A percentile compares a stretch with the other conserved stretches of the same genome.
Conservation (phyloP, 1,140 invertebrate genomes). For the Pemphigus obesinymphae region DNA sequence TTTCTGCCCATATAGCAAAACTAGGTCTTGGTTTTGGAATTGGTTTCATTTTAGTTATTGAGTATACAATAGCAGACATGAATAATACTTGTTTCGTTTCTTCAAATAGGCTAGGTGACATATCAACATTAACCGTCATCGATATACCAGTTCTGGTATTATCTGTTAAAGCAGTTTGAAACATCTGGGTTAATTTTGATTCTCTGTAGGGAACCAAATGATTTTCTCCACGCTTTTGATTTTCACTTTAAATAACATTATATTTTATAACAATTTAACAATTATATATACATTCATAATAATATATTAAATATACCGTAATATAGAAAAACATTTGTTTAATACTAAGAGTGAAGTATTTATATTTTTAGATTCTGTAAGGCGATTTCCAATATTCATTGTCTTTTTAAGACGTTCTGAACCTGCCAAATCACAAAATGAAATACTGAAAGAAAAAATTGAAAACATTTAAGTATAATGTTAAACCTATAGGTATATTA, state of each 20-base stretch:
- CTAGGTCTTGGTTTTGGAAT: slow-evolving; percentile 46
- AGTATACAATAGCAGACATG: slow-evolving; percentile 51
- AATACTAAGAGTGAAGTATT: slow-evolving; percentile 84
- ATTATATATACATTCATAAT: background rate
- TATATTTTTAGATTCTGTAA: slow-evolving; percentile 85
- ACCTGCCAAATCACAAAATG: slow-evolving; percentile 88
- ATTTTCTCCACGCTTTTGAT: slow-evolving; percentile 50
- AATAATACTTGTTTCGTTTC: slow-evolving; percentile 66
- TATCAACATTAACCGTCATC: slow-evolving; percentile 80
- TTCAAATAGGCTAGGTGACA: slow-evolving; percentile 63
- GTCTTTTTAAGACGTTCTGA: slow-evolving; percentile 83
- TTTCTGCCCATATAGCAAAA: slow-evolving; percentile 41
- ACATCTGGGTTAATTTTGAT: slow-evolving; percentile 73
- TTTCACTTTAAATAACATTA: slow-evolving; percentile 49
- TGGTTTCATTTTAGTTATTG: background rate
- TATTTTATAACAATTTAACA: too few species aligned
- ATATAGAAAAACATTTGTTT: slow-evolving; percentile 67
- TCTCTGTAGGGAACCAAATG: slow-evolving; percentile 66
- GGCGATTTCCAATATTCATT: slow-evolving; percentile 70
- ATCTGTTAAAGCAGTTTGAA: slow-evolving; percentile 62
- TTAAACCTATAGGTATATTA: background rate
- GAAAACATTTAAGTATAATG: background rate
- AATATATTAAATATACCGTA: slow-evolving; percentile 48
- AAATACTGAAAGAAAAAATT: slow-evolving; percentile 54
- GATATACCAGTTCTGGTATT: slow-evolving; percentile 58